Percentiles rank a stretch among this genome's conserved stretches.
phyloP scores from a whole-genome alignment of 2,888 invertebrate species.

The Phymatocera aterrima region DNA sequence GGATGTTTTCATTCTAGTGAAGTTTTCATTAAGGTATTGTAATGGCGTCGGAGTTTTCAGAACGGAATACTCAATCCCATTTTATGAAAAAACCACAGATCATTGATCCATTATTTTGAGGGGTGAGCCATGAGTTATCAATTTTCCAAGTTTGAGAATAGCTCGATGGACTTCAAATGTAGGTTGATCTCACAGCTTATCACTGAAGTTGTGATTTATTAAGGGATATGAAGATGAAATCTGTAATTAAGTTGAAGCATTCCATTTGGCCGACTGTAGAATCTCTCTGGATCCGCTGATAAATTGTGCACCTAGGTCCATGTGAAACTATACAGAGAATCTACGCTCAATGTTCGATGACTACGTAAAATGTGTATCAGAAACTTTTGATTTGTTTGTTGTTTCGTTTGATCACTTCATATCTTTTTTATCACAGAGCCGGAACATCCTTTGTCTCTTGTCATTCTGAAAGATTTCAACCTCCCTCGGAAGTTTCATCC shows the following conservation, averaged over 20 bases:
- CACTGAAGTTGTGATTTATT: not conserved
- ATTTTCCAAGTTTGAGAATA: not conserved
- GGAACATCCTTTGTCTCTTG: not conserved
- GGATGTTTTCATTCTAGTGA: not conserved
- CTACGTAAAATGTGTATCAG: not conserved
- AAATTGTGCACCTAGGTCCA: not conserved
- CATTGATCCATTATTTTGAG: not conserved
- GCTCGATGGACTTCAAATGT: not conserved
- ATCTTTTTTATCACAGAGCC: not conserved
- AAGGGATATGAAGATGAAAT: not conserved
- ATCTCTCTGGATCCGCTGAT: not conserved
- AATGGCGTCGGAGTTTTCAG: not conserved
- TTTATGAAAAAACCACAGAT: not conserved
- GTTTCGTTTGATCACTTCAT: not conserved
- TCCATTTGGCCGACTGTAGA: not conserved
- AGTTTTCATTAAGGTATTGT: not conserved
- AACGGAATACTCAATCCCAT: not conserved
- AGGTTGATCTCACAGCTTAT: not conserved
- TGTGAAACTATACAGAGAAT: not conserved
- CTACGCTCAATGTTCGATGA: not conserved
- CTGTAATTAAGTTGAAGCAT: not conserved
- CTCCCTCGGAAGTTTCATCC: constrained; percentile 18
- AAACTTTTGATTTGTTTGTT: not conserved
- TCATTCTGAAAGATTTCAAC: not conserved
- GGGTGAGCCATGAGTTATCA: not conserved